These are phyloP conservation scores for Campoplex nolae DNA, from an alignment of 2,888 invertebrate species.

Conservation along the genomic window DNA sequence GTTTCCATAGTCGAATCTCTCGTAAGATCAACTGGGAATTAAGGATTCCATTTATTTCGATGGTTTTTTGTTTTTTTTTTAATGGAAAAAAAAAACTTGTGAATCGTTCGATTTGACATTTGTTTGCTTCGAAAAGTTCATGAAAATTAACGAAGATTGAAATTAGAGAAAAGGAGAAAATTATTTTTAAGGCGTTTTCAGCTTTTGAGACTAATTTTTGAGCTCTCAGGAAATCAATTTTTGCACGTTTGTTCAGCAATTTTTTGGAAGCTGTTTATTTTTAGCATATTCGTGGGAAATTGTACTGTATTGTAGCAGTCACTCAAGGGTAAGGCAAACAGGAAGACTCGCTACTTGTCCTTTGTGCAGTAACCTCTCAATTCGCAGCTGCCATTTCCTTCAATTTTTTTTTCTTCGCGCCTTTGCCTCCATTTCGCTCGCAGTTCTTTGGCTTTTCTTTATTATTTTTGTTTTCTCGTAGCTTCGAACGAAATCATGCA, in stretches of 20 bases:
- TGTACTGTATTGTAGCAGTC: constrained; percentile 11
- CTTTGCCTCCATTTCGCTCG: constrained; percentile 21
- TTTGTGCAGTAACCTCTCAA: not conserved
- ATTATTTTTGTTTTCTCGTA: constrained; percentile 22
- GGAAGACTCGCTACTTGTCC: constrained; percentile 7
- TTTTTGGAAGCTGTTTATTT: not conserved
- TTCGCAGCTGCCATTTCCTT: constrained; percentile 23
- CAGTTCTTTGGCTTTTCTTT: not conserved
- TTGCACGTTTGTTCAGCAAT: too few species aligned
- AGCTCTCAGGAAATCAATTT: too few species aligned
- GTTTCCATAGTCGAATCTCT: constrained; percentile 32
- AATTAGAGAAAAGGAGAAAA: not conserved
- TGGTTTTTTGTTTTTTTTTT: too few species aligned
- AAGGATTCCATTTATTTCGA: too few species aligned
- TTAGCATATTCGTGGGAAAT: not conserved
- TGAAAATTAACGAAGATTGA: not conserved
- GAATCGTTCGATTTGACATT: too few species aligned
- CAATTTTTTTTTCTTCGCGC: not conserved
- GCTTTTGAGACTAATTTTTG: too few species aligned
- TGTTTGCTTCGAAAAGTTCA: not conserved
- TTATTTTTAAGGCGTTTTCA: not conserved
- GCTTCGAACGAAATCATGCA: not conserved
- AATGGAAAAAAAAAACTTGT: not conserved
- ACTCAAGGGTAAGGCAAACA: constrained; percentile 20
- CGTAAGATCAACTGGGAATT: not conserved